Percentiles rank a stretch among this genome's conserved stretches.
phyloP scores from a whole-genome alignment of 2,113 vertebrate species.

The Corapipo altera region DNA sequence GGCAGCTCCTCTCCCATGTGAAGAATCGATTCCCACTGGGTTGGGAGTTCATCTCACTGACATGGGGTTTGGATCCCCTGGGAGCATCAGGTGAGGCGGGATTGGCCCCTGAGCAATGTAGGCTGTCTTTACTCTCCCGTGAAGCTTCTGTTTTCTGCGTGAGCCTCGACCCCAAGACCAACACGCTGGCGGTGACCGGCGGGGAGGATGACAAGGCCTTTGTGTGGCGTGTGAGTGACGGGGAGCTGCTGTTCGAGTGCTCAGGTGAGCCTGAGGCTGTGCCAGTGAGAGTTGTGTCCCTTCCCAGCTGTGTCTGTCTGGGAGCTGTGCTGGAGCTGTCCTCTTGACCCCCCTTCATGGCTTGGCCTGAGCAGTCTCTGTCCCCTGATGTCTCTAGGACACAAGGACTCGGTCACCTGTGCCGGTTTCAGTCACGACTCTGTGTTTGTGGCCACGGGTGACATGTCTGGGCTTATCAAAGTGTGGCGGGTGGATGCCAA shows the following conservation, averaged over 20 bases:
- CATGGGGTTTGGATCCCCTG: background rate
- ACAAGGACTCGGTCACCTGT: constrained; percentile 95
- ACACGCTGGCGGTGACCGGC: constrained; percentile 86
- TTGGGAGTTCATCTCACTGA: background rate
- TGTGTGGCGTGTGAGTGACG: constrained; percentile 88
- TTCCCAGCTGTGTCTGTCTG: background rate
- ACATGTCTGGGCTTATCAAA: constrained; percentile 96
- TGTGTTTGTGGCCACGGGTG: constrained; percentile 86
- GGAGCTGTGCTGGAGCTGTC: background rate
- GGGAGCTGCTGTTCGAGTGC: constrained; percentile 90
- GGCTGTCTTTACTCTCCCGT: background rate
- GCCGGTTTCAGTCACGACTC: constrained; percentile 91
- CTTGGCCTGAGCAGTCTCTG: background rate
- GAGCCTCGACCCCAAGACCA: constrained; percentile 87
- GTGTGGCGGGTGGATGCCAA: constrained; percentile 91
- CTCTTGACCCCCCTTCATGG: rapidly evolving
- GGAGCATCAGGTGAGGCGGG: rapidly evolving
- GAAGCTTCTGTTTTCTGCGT: constrained; percentile 88
- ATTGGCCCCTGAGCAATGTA: rapidly evolving
- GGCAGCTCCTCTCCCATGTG: rapidly evolving
- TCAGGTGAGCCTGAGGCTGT: constrained; percentile 73
- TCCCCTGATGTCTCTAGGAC: constrained; percentile 71
- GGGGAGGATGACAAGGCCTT: constrained; percentile 94
- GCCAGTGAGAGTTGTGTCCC: background rate
- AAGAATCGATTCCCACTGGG: background rate